Evolutionary conservation across 2,888 invertebrate species (phyloP), one percentile per base, ranked within the genome.

Genomic region (Polymixis flavicincta): DNA sequence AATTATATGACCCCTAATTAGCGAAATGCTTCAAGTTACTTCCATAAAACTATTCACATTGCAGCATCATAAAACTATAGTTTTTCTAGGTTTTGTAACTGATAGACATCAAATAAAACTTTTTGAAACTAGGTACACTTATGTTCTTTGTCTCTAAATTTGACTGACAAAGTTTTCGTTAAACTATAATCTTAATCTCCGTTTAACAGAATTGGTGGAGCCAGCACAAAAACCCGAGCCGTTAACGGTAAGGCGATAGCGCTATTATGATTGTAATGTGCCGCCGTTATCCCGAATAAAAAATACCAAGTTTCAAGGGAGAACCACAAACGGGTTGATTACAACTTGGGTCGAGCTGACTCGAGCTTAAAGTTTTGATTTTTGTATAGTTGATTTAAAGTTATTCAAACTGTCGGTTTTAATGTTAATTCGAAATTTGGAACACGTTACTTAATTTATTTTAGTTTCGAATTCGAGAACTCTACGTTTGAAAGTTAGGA

Each of bases 251-350:
- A 94, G 93, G 89, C 92, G 94, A 95, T 94, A 94, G 90, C 90
- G 92, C 93, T 91, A 96, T 96, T 96, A 92, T 96, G 94, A 96
- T 96, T 96, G 92, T 95, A 96, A 96, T 96, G 92, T 85, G 94
- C 93, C 91, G 94, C 94, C 94, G 94, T 94, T 95, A 93, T 92
- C 90, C 92, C 87, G 84, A 77, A 52, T 82, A 87, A 92, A 92
- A 94, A 93, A 92, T 84, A 87, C 87, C 86, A 87, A 86, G 89
- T 89, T 91, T 89, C 88, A 87, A 92, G 92, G 90, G 93, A 92
- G 87, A 90, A 88, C 83, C 86, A 82, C 90, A 90, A 93, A 93
- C 89, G 90, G 89, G 91, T 90, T 92, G 92, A 92, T 93, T 92
- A 91, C 87, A 85, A 3, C 89, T 89, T 89, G 90, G 91, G 91